Conservation (phyloP, 2,797 vertebrate genomes). For the Catharus ustulatus region DNA sequence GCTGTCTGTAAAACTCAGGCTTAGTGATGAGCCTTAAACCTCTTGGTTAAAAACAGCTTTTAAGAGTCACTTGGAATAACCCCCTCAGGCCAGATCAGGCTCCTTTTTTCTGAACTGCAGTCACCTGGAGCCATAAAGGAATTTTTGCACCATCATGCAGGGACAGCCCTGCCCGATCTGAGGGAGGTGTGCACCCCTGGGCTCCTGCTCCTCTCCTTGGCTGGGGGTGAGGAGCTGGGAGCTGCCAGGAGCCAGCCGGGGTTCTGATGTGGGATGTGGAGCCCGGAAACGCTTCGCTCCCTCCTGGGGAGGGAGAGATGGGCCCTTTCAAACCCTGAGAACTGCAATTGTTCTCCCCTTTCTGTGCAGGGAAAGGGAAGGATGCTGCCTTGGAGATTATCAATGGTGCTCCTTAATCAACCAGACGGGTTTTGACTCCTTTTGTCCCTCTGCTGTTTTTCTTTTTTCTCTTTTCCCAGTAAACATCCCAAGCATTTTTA, state of each 20-base stretch:
- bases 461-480: neutral
- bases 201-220: neutral
- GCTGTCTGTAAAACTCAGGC: neutral
- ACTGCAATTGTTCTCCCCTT: neutral
- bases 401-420: neutral
- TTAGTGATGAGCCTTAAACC: neutral
- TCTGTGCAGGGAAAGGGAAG: neutral
- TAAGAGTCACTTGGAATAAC: neutral
- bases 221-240: neutral
- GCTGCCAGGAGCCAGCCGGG: neutral
- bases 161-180: neutral
- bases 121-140: neutral
- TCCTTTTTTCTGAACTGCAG: neutral
- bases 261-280: too few species aligned
- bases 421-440: neutral
- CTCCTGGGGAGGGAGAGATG: neutral
- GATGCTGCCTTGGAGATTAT: neutral
- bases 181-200: too few species aligned
- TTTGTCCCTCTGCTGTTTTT: neutral
- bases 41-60: neutral
- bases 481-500: neutral
- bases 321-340: neutral
- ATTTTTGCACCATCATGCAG: neutral
- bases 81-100: neutral
- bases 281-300: fast-evolving